These are phyloP conservation scores for Lydus trimaculatus DNA, from an alignment of 2,888 invertebrate species.

Conservation along the genomic window DNA sequence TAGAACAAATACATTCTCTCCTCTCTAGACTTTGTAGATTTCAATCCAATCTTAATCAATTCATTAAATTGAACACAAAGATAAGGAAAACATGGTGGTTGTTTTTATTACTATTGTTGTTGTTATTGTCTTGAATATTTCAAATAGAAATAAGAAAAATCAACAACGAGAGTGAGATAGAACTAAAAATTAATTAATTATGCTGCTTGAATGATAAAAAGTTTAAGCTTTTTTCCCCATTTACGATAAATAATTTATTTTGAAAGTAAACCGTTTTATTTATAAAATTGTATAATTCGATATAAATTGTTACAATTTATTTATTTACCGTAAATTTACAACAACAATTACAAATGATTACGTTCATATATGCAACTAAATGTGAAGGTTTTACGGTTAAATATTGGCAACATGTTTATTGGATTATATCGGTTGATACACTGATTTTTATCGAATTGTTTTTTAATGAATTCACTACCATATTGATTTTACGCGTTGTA, in stretches of 20 bases:
- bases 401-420: background rate
- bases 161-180: background rate
- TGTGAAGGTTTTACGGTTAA: background rate
- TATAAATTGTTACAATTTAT: background rate
- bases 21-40: background rate
- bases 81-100: background rate
- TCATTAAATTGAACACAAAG: background rate
- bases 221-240: too few species aligned
- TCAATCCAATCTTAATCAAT: slow-evolving; percentile 5
- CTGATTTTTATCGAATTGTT: background rate
- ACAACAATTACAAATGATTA: background rate
- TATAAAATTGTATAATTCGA: too few species aligned
- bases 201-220: background rate
- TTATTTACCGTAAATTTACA: background rate
- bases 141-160: background rate
- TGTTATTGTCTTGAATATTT: background rate
- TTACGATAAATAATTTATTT: too few species aligned
- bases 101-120: background rate
- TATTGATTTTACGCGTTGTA: background rate
- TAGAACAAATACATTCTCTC: background rate
- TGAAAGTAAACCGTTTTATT: too few species aligned
- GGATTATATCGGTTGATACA: background rate
- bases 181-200: background rate
- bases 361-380: background rate
- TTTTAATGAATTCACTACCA: background rate